These are phyloP conservation scores for Myiopsitta monachus DNA, from an alignment of 2,113 vertebrate genomes.

Conservation along the genomic window DNA sequence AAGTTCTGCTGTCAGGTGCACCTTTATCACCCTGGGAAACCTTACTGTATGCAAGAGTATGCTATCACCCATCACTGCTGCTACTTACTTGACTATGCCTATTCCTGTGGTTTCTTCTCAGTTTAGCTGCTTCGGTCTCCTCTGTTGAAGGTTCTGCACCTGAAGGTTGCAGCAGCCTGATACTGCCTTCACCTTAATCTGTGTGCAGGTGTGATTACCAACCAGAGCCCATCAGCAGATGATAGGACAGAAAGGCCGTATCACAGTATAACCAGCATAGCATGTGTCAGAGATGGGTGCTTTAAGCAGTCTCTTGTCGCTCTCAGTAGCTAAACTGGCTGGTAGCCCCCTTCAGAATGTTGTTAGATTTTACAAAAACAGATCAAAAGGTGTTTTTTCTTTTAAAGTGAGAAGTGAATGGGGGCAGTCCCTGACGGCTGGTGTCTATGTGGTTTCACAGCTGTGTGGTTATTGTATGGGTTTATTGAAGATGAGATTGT, in stretches of 20 bases:
- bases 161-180: not conserved
- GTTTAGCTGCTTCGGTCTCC: not conserved
- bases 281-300: not conserved
- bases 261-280: not conserved
- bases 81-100: not conserved
- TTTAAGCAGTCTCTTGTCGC: not conserved
- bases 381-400: not conserved
- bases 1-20: not conserved
- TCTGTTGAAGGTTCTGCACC: not conserved
- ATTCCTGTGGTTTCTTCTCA: not conserved
- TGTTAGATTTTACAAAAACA: not conserved
- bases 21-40: conserved; percentile 9
- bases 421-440: not conserved
- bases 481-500: not conserved
- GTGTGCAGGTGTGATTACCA: not conserved
- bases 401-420: not conserved
- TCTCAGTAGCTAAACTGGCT: not conserved
- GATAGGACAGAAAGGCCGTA: not conserved
- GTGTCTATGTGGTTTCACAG: not conserved
- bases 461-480: not conserved
- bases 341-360: not conserved
- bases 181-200: not conserved
- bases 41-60: not conserved
- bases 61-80: not conserved
- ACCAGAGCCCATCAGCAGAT: not conserved